Percentiles rank a stretch among this genome's conserved stretches.
These are phyloP conservation scores for Drosophila serrata DNA, from an alignment of 1,140 invertebrate species.

Conservation along the genomic window DNA sequence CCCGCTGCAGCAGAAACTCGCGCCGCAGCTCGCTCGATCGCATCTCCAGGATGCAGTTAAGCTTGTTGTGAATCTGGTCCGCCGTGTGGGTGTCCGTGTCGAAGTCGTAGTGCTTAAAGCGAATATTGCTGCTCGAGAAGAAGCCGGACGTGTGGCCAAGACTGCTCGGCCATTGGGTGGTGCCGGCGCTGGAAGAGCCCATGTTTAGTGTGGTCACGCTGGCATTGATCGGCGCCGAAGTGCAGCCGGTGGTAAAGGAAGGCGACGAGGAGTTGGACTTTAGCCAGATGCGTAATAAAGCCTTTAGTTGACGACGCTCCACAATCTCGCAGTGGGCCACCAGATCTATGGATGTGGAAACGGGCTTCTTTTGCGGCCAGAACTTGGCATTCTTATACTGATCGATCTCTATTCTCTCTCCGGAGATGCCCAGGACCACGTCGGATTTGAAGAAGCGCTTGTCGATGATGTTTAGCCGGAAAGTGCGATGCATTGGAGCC, in stretches of 20 bases:
- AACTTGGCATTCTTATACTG: conserved; percentile 90
- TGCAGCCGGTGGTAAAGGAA: conserved; percentile 51
- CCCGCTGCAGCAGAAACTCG: conserved; percentile 89
- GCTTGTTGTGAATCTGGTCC: conserved; percentile 93
- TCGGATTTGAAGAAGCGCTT: conserved; percentile 93
- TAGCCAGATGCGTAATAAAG: conserved; percentile 86
- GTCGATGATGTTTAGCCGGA: conserved; percentile 91
- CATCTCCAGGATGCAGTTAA: conserved; percentile 94
- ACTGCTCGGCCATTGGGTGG: conserved; percentile 70
- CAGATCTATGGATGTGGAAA: conserved; percentile 91
- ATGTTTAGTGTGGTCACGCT: conserved; percentile 50
- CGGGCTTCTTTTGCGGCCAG: conserved; percentile 88
- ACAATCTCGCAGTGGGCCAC: conserved; percentile 94
- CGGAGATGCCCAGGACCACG: conserved; percentile 94
- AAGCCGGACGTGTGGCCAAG: conserved; percentile 67
- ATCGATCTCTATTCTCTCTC: conserved; percentile 96
- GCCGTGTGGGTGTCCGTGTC: conserved; percentile 91
- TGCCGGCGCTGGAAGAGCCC: conserved; percentile 33
- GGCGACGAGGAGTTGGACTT: conserved; percentile 76
- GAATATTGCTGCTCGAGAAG: conserved; percentile 61
- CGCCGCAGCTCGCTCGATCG: conserved; percentile 91
- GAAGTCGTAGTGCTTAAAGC: conserved; percentile 94
- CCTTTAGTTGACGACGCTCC: conserved; percentile 87
- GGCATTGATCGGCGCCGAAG: conserved; percentile 53
- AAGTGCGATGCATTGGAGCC: conserved; percentile 94